A percentile compares a stretch with the other conserved stretches of the same genome.
phyloP scores from a whole-genome alignment of 30 jellyfish, hydroid and myxozoan genomes.

The Aurelia sp. region DNA sequence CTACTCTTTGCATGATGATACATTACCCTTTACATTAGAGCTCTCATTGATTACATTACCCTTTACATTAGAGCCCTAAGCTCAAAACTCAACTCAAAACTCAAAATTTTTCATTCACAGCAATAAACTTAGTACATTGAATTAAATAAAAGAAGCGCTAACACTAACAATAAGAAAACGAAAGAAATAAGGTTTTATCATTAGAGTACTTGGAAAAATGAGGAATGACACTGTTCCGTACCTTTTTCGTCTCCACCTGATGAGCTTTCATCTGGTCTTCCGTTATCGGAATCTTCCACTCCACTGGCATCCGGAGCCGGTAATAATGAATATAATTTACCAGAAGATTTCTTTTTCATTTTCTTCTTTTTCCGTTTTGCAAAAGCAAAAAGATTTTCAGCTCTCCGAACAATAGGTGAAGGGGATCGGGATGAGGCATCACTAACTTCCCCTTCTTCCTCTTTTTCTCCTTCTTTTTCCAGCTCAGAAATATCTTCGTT shows the following conservation, averaged over 20 bases:
- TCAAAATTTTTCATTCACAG: too few relatives aligned
- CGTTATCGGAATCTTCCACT: conserved; percentile 33
- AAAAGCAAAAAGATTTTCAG: conserved; percentile 66
- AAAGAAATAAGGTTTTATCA: too few relatives aligned
- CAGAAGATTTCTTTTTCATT: conserved; percentile 30
- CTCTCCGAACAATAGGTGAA: conserved; percentile 73
- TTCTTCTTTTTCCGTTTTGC: conserved; percentile 68
- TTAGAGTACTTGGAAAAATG: too few relatives aligned
- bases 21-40: too few relatives aligned
- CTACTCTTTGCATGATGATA: too few relatives aligned
- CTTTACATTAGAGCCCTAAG: too few relatives aligned
- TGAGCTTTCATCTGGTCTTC: conserved; percentile 16
- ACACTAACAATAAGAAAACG: too few relatives aligned
- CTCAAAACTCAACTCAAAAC: too few relatives aligned
- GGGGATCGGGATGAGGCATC: conserved; percentile 65
- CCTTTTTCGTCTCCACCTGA: conserved; percentile 33
- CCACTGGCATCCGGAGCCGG: conserved; percentile 60
- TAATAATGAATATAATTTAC: conserved; percentile 32
- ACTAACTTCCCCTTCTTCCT: conserved; percentile 1
- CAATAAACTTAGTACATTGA: too few relatives aligned
- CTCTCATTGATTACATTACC: too few relatives aligned
- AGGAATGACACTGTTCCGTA: too few relatives aligned
- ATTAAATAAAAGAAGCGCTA: too few relatives aligned
- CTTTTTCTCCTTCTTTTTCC: conserved; percentile 20
- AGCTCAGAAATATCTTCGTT: conserved; percentile 32